These are phyloP conservation scores for Barnardius zonarius DNA, from an alignment of 2,113 vertebrate genomes.

Conservation along the genomic window DNA sequence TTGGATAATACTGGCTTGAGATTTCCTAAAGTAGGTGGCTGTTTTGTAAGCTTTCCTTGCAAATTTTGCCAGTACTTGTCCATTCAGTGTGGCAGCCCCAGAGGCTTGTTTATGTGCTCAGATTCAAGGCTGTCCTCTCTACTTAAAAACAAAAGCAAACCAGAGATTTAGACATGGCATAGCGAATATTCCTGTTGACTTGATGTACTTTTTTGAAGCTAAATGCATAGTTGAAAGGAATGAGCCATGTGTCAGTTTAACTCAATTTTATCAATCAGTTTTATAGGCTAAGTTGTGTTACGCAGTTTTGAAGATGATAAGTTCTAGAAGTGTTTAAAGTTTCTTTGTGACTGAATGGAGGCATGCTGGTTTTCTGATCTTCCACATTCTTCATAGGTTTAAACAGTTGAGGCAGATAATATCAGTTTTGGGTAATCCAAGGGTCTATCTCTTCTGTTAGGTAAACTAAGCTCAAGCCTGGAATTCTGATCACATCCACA, in stretches of 20 bases:
- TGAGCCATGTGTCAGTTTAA: background rate
- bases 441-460: background rate
- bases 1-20: background rate
- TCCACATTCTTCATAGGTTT: background rate
- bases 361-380: background rate
- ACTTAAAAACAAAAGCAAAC: background rate
- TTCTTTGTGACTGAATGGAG: background rate
- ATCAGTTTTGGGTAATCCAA: background rate
- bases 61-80: background rate
- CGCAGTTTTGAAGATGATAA: background rate
- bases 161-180: background rate
- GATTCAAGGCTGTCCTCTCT: background rate
- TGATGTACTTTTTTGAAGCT: background rate
- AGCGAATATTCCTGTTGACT: background rate
- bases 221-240: background rate
- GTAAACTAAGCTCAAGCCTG: background rate
- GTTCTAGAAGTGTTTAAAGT: background rate
- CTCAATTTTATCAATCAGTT: background rate
- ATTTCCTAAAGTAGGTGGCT: background rate
- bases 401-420: background rate
- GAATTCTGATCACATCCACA: background rate
- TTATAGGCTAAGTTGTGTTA: background rate
- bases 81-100: background rate
- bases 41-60: background rate
- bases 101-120: background rate